A percentile compares a stretch with the other conserved stretches of the same genome.
Evolutionary conservation across 2,888 invertebrate genomes (phyloP).

Genomic region (Sphaeridia pumilis): DNA sequence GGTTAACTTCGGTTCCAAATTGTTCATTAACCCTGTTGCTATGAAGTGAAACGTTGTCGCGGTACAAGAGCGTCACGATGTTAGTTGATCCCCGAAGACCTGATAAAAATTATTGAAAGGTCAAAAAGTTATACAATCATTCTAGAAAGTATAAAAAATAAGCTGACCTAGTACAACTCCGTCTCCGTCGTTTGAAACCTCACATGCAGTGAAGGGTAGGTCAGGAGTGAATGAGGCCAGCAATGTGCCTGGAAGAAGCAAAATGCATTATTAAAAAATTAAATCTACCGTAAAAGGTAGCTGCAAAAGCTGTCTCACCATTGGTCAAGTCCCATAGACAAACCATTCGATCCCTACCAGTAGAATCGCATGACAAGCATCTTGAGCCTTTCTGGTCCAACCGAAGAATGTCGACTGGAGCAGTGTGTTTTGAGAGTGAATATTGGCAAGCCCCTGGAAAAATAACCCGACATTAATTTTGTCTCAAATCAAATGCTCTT

Average conservation of each 20-base stretch:
- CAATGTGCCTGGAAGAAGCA: conserved; percentile 51
- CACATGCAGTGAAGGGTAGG: conserved; percentile 60
- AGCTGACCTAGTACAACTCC: conserved; percentile 46
- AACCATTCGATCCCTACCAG: conserved; percentile 60
- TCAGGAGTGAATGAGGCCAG: conserved; percentile 69
- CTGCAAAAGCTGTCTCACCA: conserved; percentile 44
- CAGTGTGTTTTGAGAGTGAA: conserved; percentile 63
- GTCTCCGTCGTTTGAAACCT: conserved; percentile 60
- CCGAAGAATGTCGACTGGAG: conserved; percentile 60
- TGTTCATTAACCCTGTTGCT: conserved; percentile 24
- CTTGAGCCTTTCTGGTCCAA: conserved; percentile 60
- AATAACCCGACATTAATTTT: background rate
- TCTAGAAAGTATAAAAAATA: background rate
- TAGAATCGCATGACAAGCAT: conserved; percentile 61
- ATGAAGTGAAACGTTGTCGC: conserved; percentile 20
- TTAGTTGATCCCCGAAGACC: conserved; percentile 27
- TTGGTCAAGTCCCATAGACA: conserved; percentile 69
- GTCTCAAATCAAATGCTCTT: background rate
- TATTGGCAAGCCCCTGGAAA: conserved; percentile 60
- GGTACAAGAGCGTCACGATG: conserved; percentile 27
- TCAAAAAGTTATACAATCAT: background rate
- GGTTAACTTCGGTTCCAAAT: conserved; percentile 28
- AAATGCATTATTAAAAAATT: background rate
- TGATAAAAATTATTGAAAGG: conserved; percentile 5
- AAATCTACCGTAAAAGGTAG: background rate